Evolutionary conservation across 2,888 invertebrate species (phyloP).

Genomic region (Idaea biselata): DNA sequence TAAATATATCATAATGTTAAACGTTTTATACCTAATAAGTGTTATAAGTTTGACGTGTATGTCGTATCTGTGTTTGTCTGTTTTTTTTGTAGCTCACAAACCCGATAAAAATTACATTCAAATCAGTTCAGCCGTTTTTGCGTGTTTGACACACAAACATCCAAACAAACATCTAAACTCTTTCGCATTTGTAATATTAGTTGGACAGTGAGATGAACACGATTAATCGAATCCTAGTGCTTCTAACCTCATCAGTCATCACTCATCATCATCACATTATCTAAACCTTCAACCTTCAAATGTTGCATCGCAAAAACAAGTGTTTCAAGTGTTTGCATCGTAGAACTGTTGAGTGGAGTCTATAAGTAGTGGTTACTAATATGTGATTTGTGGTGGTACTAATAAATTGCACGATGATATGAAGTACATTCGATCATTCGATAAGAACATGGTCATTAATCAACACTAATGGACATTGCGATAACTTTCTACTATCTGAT

Average conservation of each 20-base stretch:
- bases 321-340: not conserved
- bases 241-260: not conserved
- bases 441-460: slow-evolving; percentile 14
- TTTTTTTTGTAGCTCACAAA: no score
- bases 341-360: not conserved
- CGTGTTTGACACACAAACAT: not conserved
- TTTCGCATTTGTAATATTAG: no score
- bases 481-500: not conserved
- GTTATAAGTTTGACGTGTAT: no score
- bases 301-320: not conserved
- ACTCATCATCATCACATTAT: no score
- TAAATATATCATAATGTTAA: no score
- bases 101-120: no score
- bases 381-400: no score
- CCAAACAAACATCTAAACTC: no score
- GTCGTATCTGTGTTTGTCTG: no score
- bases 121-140: no score
- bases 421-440: slow-evolving; percentile 6
- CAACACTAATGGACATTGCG: slow-evolving; percentile 11
- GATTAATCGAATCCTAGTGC: not conserved
- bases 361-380: slow-evolving; percentile 3
- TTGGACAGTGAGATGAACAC: no score
- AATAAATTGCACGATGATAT: slow-evolving; percentile 11
- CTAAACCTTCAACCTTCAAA: not conserved
- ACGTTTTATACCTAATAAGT: no score